Conservation (phyloP, 2,888 invertebrate genomes). For the Acanthosepion pharaonis region DNA sequence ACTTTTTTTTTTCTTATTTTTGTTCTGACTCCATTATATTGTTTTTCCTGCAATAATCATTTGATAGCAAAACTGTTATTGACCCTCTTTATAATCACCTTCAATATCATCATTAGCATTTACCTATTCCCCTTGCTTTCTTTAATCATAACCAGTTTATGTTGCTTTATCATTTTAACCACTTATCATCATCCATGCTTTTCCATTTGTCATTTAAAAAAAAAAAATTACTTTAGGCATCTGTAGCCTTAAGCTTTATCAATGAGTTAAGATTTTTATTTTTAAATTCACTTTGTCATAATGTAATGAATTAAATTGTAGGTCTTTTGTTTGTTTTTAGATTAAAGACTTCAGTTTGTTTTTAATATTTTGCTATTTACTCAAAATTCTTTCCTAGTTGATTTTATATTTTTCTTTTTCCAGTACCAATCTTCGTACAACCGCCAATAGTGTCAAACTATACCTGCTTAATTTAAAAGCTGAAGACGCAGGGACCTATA, state of each 20-base stretch:
- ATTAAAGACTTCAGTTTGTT: too few species aligned
- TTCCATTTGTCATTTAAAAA: not conserved
- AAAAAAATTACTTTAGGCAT: too few species aligned
- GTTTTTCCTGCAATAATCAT: not conserved
- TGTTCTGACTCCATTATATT: not conserved
- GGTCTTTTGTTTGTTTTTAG: too few species aligned
- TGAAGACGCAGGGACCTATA: constrained; percentile 46
- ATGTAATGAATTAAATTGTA: too few species aligned
- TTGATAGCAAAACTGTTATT: not conserved
- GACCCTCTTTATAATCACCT: not conserved
- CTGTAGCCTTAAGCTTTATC: too few species aligned
- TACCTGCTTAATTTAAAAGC: constrained; percentile 16
- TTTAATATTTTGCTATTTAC: too few species aligned
- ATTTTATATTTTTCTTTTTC: not conserved
- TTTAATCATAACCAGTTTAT: not conserved
- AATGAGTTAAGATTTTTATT: too few species aligned
- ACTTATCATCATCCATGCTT: not conserved
- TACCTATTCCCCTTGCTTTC: not conserved
- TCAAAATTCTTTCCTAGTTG: too few species aligned
- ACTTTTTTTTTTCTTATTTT: not conserved
- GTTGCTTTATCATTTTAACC: not conserved
- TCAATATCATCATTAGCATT: not conserved
- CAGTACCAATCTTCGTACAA: not conserved
- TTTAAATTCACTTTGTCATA: too few species aligned
- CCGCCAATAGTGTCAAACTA: not conserved